Evolutionary conservation across 2,797 vertebrate genomes (phyloP).

Genomic region (Thalassophryne amazonica): DNA sequence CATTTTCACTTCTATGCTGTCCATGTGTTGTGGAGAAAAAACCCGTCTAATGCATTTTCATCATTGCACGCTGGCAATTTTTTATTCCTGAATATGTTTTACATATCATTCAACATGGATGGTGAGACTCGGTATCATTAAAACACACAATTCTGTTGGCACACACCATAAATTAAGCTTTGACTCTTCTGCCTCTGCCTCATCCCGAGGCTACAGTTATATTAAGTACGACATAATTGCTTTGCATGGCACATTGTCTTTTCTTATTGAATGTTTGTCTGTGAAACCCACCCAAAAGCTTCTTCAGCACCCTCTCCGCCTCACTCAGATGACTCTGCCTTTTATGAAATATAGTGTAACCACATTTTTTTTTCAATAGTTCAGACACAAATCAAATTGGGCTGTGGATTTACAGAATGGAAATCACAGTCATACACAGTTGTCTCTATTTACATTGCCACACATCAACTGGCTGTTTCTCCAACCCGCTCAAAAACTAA

Average conservation of each 20-base stretch:
- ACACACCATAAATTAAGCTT: slow-evolving; percentile 19
- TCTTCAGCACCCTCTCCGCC: slow-evolving; percentile 2
- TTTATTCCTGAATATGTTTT: too few relatives aligned
- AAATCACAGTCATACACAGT: not conserved
- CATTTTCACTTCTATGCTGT: too few relatives aligned
- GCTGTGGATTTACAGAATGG: slow-evolving; percentile 1
- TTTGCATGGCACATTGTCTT: slow-evolving; percentile 19
- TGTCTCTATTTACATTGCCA: slow-evolving; percentile 7
- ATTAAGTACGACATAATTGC: slow-evolving; percentile 30
- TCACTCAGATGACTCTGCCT: slow-evolving; percentile 20
- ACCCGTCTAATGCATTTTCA: too few relatives aligned
- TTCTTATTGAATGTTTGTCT: slow-evolving; percentile 13
- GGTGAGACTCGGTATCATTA: not conserved
- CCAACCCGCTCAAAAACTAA: slow-evolving; percentile 16
- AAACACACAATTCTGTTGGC: slow-evolving; percentile 26
- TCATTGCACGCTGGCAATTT: too few relatives aligned
- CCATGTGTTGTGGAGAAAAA: too few relatives aligned
- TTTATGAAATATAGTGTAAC: not conserved
- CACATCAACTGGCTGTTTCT: slow-evolving; percentile 21
- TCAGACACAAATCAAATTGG: slow-evolving; percentile 26
- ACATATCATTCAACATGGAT: too few relatives aligned
- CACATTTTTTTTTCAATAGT: slow-evolving; percentile 6
- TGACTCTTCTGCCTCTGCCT: slow-evolving; percentile 19
- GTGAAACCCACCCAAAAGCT: slow-evolving; percentile 12
- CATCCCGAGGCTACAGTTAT: slow-evolving; percentile 30